phyloP scores from a whole-genome alignment of 2,888 invertebrate species.

The Eristalinus sepulchralis region DNA sequence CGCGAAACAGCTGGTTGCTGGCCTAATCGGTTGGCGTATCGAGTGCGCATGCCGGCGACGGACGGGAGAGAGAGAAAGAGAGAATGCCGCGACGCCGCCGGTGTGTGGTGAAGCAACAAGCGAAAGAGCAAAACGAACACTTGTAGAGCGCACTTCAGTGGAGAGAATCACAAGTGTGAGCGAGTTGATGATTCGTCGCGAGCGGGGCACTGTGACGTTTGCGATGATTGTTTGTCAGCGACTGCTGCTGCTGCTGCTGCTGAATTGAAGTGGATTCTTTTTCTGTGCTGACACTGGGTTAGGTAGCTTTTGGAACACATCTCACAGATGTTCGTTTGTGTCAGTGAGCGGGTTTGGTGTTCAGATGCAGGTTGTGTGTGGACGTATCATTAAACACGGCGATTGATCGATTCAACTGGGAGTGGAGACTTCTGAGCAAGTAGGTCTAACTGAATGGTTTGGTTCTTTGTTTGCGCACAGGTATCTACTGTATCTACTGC shows the following conservation, averaged over 20 bases:
- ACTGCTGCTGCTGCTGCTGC: not conserved
- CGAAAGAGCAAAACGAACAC: slow-evolving; percentile 6
- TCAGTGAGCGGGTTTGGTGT: not conserved
- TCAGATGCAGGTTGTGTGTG: not conserved
- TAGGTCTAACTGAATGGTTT: no score
- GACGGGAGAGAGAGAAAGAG: not conserved
- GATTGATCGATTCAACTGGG: not conserved
- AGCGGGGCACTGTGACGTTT: not conserved
- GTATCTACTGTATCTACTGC: no score
- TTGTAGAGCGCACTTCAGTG: slow-evolving; percentile 37
- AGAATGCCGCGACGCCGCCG: not conserved
- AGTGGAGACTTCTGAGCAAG: not conserved
- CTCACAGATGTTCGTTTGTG: not conserved
- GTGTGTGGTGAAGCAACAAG: slow-evolving; percentile 5
- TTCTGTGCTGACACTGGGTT: no score
- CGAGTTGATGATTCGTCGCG: slow-evolving; percentile 8
- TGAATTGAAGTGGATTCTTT: not conserved
- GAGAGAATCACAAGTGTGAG: slow-evolving; percentile 29
- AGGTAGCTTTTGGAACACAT: not conserved
- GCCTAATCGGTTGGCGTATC: not conserved
- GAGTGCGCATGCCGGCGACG: slow-evolving; percentile 31
- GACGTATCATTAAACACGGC: not conserved
- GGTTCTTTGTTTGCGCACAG: no score
- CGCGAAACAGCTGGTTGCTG: slow-evolving; percentile 22
- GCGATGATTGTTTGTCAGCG: slow-evolving; percentile 1